These are phyloP conservation scores for Heliocidaris erythrogramma DNA, from an alignment of 35 echinoderm and acorn worm genomes.

Conservation along the genomic window DNA sequence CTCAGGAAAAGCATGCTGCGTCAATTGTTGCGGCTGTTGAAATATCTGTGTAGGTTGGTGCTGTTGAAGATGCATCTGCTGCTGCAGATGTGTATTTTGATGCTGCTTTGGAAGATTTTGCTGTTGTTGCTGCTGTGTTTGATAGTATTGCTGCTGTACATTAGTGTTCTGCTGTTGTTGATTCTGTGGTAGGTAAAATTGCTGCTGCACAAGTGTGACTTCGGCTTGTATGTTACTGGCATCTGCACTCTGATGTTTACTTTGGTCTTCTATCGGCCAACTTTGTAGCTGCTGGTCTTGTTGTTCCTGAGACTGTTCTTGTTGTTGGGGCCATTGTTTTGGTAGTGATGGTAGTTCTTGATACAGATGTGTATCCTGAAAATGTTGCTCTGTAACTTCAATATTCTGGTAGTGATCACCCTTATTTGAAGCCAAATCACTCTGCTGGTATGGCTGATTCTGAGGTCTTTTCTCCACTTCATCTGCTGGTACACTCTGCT, in stretches of 20 bases:
- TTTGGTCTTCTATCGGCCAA: too few relatives aligned
- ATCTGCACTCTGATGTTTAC: background rate
- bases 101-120: background rate
- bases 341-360: too few relatives aligned
- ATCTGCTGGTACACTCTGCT: too few relatives aligned
- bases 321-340: background rate
- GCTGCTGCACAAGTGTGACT: too few relatives aligned
- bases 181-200: background rate
- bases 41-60: background rate
- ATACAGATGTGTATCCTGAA: too few relatives aligned
- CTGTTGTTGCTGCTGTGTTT: background rate
- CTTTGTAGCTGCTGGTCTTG: background rate
- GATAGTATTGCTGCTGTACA: background rate
- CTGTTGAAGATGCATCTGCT: background rate
- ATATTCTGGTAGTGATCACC: too few relatives aligned
- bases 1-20: too few relatives aligned
- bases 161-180: background rate
- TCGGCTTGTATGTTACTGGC: too few relatives aligned
- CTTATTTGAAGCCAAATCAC: too few relatives aligned
- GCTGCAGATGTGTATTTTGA: background rate
- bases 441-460: too few relatives aligned
- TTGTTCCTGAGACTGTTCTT: background rate
- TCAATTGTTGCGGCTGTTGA: background rate
- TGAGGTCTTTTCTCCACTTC: too few relatives aligned
- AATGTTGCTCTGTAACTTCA: too few relatives aligned